Conservation (phyloP, 1,140 invertebrate species). For the Drosophila arizonae region DNA sequence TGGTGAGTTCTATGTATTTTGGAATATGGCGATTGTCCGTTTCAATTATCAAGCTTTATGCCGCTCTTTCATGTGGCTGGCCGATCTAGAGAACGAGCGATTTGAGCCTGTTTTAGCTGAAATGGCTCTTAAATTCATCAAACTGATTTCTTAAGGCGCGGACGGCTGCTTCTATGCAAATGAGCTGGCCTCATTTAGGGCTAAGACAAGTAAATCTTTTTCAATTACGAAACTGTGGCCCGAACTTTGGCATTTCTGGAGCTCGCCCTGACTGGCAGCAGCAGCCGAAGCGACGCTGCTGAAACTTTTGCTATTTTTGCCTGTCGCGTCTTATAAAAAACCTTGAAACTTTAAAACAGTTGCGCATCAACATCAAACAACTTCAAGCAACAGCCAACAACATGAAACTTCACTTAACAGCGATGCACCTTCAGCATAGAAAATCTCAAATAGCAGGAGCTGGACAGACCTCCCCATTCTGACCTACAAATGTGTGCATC, state of each 20-base stretch:
- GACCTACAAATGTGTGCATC: slow-evolving; percentile 26
- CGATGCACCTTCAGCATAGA: background rate
- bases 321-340: slow-evolving; percentile 35
- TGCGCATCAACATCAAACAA: slow-evolving; percentile 42
- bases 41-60: slow-evolving; percentile 66
- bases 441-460: too few species aligned
- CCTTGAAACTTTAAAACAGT: slow-evolving; percentile 41
- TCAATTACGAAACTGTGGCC: slow-evolving; percentile 41
- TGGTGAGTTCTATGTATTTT: background rate
- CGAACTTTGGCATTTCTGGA: slow-evolving; percentile 31
- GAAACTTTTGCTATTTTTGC: slow-evolving; percentile 46
- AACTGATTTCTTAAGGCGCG: slow-evolving; percentile 58
- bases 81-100: slow-evolving; percentile 30
- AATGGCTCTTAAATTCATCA: slow-evolving; percentile 53
- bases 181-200: slow-evolving; percentile 34
- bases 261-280: slow-evolving; percentile 13
- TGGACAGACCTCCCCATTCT: background rate
- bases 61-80: slow-evolving; percentile 69
- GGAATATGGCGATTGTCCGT: slow-evolving; percentile 41
- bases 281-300: background rate
- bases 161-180: slow-evolving; percentile 33
- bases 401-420: slow-evolving; percentile 64
- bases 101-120: slow-evolving; percentile 47
- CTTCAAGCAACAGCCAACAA: slow-evolving; percentile 33
- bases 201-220: slow-evolving; percentile 33